Conservation (phyloP, 2,113 vertebrate species). For the Mastomys coucha region DNA sequence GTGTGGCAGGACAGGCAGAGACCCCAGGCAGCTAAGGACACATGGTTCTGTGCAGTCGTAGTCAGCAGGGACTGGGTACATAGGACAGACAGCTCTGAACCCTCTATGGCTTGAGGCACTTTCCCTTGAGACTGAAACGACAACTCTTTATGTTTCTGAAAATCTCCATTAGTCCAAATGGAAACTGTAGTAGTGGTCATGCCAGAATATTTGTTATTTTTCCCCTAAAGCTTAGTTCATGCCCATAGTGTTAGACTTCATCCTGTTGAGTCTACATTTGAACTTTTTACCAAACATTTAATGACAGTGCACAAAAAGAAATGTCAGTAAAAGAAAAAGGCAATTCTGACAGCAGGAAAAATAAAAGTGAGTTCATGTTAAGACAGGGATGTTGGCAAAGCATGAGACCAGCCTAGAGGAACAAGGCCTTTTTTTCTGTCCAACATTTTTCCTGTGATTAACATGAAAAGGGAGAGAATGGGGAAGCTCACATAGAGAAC, state of each 20-base stretch:
- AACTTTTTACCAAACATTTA: conserved; percentile 75
- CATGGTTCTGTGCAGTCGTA: fast-evolving
- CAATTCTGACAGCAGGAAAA: conserved; percentile 14
- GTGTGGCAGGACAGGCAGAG: fast-evolving
- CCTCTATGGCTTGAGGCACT: neutral
- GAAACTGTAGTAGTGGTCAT: neutral
- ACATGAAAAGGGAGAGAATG: conserved; percentile 51
- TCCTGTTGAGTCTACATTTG: neutral
- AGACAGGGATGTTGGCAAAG: conserved; percentile 60
- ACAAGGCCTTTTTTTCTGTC: conserved; percentile 66
- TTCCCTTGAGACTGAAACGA: neutral
- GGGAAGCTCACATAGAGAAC: conserved; percentile 57
- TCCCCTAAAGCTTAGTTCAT: neutral
- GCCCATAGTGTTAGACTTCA: neutral
- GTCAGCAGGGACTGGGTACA: fast-evolving
- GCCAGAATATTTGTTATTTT: neutral
- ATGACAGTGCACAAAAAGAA: conserved; percentile 61
- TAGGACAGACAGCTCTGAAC: neutral
- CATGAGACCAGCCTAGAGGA: conserved; percentile 66
- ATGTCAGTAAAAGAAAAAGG: neutral
- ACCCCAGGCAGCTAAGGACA: neutral
- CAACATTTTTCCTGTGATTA: conserved; percentile 38
- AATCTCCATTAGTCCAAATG: neutral
- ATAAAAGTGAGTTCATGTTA: conserved; percentile 58
- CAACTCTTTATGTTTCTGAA: neutral